phyloP scores from a whole-genome alignment of 2,113 vertebrate genomes.

The Hydropotes inermis region DNA sequence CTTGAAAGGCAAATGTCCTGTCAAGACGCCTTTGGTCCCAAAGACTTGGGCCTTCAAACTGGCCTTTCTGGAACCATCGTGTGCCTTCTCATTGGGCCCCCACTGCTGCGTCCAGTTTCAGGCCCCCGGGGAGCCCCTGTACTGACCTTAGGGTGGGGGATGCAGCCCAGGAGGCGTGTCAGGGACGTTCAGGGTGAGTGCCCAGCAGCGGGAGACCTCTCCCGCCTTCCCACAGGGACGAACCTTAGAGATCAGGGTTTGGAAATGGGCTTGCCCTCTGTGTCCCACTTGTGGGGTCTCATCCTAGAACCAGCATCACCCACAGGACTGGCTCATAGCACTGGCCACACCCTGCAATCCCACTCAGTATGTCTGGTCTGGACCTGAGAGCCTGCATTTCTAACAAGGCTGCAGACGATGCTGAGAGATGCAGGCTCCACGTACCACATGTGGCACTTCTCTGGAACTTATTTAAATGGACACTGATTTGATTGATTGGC shows the following conservation, averaged over 20 bases:
- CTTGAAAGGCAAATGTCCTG: conserved; percentile 10
- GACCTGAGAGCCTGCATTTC: neutral
- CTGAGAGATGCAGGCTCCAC: accelerated
- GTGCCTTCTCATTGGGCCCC: accelerated
- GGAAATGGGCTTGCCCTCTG: accelerated
- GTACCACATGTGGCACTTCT: accelerated
- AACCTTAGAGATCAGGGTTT: too few species aligned
- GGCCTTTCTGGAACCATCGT: accelerated
- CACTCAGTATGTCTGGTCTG: neutral
- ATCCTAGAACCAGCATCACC: accelerated
- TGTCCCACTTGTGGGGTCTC: neutral
- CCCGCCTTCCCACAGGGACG: neutral
- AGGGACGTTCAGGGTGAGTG: accelerated
- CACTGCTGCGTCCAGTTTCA: accelerated
- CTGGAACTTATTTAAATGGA: neutral
- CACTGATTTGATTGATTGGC: accelerated
- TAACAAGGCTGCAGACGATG: accelerated
- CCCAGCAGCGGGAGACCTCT: neutral
- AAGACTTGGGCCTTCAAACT: neutral
- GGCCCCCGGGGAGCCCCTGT: accelerated
- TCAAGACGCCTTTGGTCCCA: neutral
- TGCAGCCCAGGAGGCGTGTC: accelerated
- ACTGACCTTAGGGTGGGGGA: too few species aligned
- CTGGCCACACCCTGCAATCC: accelerated
- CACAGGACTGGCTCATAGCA: accelerated